These are phyloP conservation scores for Hyalella azteca DNA, from an alignment of 2,888 invertebrate genomes.

Conservation along the genomic window DNA sequence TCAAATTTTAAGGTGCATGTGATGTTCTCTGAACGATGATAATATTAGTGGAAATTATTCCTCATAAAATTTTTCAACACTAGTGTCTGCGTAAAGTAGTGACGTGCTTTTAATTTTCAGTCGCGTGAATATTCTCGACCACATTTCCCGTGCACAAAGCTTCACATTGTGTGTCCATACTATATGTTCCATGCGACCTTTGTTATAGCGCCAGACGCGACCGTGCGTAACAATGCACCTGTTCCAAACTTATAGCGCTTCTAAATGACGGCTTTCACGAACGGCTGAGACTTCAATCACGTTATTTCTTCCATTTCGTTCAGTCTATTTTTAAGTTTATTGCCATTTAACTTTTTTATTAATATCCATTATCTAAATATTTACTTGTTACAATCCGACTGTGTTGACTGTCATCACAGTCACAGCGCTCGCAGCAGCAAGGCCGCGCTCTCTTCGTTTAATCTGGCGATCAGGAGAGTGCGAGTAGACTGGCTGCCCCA, in stretches of 20 bases:
- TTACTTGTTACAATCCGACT: too few relatives aligned
- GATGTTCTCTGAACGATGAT: too few relatives aligned
- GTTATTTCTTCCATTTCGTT: background rate
- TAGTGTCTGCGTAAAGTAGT: too few relatives aligned
- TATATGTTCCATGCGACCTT: background rate
- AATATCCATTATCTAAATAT: too few relatives aligned
- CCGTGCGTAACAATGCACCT: background rate
- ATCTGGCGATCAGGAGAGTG: constrained; percentile 5
- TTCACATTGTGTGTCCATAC: too few relatives aligned
- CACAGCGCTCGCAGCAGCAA: background rate
- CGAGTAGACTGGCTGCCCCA: background rate
- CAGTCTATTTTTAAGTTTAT: background rate
- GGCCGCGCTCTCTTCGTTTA: background rate
- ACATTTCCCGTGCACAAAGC: too few relatives aligned
- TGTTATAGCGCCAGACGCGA: background rate
- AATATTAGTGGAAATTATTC: too few relatives aligned
- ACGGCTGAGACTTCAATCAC: background rate
- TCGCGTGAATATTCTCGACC: too few relatives aligned
- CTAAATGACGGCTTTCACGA: background rate
- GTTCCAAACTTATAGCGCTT: background rate
- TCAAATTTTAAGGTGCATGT: too few relatives aligned
- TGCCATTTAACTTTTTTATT: too few relatives aligned
- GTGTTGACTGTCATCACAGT: background rate
- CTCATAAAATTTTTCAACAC: too few relatives aligned
- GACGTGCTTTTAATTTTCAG: too few relatives aligned